A percentile compares a stretch with the other conserved stretches of the same genome.
phyloP scores from a whole-genome alignment of 2,888 invertebrate species.

The Eupithecia centaureata region DNA sequence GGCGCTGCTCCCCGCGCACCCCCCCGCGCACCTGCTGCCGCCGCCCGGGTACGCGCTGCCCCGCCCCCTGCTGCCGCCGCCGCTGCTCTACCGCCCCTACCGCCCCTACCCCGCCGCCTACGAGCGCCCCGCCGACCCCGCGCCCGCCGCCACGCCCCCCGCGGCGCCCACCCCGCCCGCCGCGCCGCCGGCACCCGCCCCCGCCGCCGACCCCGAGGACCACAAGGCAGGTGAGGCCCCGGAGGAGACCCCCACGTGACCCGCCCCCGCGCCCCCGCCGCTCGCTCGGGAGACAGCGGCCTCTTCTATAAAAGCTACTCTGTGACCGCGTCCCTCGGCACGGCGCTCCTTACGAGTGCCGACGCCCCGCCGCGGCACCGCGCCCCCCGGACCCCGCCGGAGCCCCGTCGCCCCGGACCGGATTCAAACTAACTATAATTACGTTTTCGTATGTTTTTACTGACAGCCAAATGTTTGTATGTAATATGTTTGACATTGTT shows the following conservation, averaged over 20 bases:
- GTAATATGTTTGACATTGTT: conserved; percentile 8
- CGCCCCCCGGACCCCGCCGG: background rate
- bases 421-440: background rate
- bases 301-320: background rate
- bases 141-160: conserved; percentile 69
- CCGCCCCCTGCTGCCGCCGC: conserved; percentile 63
- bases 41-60: conserved; percentile 57
- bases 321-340: too few relatives aligned
- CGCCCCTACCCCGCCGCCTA: conserved; percentile 44
- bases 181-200: conserved; percentile 32
- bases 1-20: conserved; percentile 44
- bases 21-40: conserved; percentile 52
- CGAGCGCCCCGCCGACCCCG: conserved; percentile 44
- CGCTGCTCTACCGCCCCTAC: conserved; percentile 67
- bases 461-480: background rate
- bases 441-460: conserved; percentile 1
- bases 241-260: conserved; percentile 8
- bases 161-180: conserved; percentile 59
- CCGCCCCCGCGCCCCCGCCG: background rate
- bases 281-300: background rate
- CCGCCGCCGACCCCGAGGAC: conserved; percentile 33
- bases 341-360: too few relatives aligned
- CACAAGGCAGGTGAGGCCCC: conserved; percentile 12
- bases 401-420: background rate
- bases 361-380: background rate